Percentiles rank a stretch among this genome's conserved stretches.
phyloP scores from a whole-genome alignment of 2,113 vertebrate genomes.

The Ifrita kowaldi region DNA sequence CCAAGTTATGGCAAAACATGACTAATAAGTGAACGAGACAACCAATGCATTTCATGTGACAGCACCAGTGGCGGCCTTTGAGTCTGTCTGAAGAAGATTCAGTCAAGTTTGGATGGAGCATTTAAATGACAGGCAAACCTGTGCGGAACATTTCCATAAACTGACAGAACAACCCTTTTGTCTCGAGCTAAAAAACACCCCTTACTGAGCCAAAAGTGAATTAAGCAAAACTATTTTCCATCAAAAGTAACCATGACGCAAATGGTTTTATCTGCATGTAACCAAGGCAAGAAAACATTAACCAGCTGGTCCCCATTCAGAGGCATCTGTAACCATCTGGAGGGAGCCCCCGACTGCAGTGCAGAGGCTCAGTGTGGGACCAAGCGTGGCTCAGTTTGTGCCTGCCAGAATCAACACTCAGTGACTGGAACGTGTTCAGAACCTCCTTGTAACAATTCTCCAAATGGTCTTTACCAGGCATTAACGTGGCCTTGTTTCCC shows the following conservation, averaged over 20 bases:
- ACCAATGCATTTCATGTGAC: background rate
- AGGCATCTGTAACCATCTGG: slow-evolving; percentile 62
- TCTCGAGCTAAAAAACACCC: background rate
- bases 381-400: background rate
- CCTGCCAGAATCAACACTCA: slow-evolving; percentile 63
- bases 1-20: background rate
- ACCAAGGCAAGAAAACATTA: slow-evolving; percentile 62
- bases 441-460: slow-evolving; percentile 21
- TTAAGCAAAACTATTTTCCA: background rate
- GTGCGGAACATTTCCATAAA: background rate
- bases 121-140: background rate
- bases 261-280: slow-evolving; percentile 44
- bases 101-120: background rate
- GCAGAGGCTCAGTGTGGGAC: slow-evolving; percentile 31
- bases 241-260: slow-evolving; percentile 34
- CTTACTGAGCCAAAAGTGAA: background rate
- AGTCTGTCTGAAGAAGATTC: background rate
- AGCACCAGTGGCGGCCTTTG: background rate
- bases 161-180: slow-evolving; percentile 31
- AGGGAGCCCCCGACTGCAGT: slow-evolving; percentile 15
- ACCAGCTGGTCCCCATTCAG: slow-evolving; percentile 50
- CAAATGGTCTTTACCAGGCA: background rate
- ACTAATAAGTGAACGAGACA: background rate
- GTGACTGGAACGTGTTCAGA: slow-evolving; percentile 47
- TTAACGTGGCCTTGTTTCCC: background rate